A percentile compares a stretch with the other conserved stretches of the same genome.
Evolutionary conservation across 2,797 vertebrate genomes (phyloP).

Genomic region (Pampus argenteus): DNA sequence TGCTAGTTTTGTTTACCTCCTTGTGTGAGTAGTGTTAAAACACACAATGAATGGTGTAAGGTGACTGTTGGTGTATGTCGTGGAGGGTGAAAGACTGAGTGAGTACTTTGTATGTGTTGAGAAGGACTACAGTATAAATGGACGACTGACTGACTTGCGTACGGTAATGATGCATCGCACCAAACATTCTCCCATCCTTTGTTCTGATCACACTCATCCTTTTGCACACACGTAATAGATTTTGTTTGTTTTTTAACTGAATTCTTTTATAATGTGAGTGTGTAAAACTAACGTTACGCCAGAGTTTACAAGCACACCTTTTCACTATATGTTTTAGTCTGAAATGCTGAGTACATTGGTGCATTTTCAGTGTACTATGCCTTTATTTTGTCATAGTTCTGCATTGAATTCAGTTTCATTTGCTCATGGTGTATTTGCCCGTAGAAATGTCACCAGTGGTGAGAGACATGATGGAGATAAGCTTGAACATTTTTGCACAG

Average conservation of each 20-base stretch:
- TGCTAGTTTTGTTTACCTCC: slow-evolving; percentile 56
- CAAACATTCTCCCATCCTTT: slow-evolving; percentile 7
- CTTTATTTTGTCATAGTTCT: not conserved
- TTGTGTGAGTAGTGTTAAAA: slow-evolving; percentile 35
- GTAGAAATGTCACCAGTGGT: not conserved
- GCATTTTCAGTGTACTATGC: not conserved
- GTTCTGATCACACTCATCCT: slow-evolving; percentile 19
- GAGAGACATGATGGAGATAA: slow-evolving; percentile 2
- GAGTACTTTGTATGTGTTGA: slow-evolving; percentile 32
- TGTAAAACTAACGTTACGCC: not conserved
- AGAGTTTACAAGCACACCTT: slow-evolving; percentile 14
- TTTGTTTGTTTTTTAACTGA: no score
- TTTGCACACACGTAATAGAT: not conserved
- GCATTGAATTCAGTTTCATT: not conserved
- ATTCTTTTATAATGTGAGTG: slow-evolving; percentile 9
- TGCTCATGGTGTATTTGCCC: slow-evolving; percentile 4
- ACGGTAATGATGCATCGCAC: slow-evolving; percentile 13
- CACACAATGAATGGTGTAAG: slow-evolving; percentile 12
- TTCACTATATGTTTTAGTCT: slow-evolving; percentile 3
- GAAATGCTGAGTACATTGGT: not conserved
- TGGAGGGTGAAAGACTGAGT: not conserved
- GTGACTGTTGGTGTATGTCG: slow-evolving; percentile 42
- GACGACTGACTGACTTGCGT: slow-evolving; percentile 11
- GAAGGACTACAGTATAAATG: slow-evolving; percentile 33
- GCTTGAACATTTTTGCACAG: slow-evolving; percentile 29